phyloP scores from a whole-genome alignment of 1,140 invertebrate species.

The Tribolium madens region DNA sequence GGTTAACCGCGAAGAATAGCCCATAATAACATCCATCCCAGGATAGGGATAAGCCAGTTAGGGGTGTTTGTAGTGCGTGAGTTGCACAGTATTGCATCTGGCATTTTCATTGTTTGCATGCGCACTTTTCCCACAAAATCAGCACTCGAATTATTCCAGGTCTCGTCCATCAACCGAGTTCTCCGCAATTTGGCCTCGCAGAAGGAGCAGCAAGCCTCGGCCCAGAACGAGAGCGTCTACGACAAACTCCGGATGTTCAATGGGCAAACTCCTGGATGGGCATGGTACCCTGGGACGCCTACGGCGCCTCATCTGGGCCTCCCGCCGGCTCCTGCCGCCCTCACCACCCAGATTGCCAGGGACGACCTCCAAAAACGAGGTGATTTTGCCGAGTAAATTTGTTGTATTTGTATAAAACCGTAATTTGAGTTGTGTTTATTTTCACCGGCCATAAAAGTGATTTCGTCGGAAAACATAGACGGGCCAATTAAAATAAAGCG shows the following conservation, averaged over 20 bases:
- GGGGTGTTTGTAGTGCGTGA: slow-evolving; percentile 53
- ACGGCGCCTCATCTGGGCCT: slow-evolving; percentile 65
- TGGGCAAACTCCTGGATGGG: slow-evolving; percentile 72
- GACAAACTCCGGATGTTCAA: slow-evolving; percentile 88
- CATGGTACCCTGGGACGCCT: slow-evolving; percentile 64
- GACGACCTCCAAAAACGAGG: slow-evolving; percentile 76
- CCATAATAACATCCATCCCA: slow-evolving; percentile 60
- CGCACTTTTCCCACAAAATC: slow-evolving; percentile 60
- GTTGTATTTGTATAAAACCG: slow-evolving; percentile 39
- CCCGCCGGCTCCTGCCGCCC: slow-evolving; percentile 64
- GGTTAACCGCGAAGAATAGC: slow-evolving; percentile 62
- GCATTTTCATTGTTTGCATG: slow-evolving; percentile 59
- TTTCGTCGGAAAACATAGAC: slow-evolving; percentile 19
- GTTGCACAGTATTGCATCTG: slow-evolving; percentile 62
- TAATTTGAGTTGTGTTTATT: slow-evolving; percentile 38
- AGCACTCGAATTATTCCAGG: slow-evolving; percentile 71
- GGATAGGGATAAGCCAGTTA: slow-evolving; percentile 63
- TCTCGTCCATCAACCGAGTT: slow-evolving; percentile 99
- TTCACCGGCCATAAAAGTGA: slow-evolving; percentile 39
- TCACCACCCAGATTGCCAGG: slow-evolving; percentile 67
- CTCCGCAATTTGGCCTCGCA: slow-evolving; percentile 93
- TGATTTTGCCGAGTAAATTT: slow-evolving; percentile 63
- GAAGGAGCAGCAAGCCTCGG: slow-evolving; percentile 80
- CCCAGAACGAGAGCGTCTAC: slow-evolving; percentile 79
- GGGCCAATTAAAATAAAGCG: slow-evolving; percentile 36